phyloP scores from a whole-genome alignment of 2,888 invertebrate species.

The Empis livida region DNA sequence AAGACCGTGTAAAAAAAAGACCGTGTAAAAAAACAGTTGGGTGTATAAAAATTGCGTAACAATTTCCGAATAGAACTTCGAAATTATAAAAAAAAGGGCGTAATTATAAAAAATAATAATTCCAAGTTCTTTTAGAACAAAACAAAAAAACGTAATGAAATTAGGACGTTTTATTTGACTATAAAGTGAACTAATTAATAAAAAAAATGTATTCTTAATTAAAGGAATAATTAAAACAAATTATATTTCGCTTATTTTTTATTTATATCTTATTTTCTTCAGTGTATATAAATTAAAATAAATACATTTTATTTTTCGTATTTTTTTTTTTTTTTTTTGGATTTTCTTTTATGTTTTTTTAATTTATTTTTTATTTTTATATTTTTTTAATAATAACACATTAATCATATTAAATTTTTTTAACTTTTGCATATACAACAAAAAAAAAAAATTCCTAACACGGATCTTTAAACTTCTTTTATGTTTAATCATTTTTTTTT shows the following conservation, averaged over 20 bases:
- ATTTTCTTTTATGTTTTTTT: background rate
- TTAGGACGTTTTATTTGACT: too few relatives aligned
- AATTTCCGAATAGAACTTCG: too few relatives aligned
- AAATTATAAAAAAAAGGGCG: too few relatives aligned
- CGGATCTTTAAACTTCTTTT: background rate
- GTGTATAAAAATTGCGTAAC: too few relatives aligned
- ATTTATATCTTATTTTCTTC: slow-evolving; percentile 32
- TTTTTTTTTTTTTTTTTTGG: background rate
- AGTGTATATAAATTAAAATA: slow-evolving; percentile 36
- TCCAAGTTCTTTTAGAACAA: too few relatives aligned
- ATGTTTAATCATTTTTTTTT: background rate
- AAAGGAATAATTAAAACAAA: too few relatives aligned
- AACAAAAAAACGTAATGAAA: too few relatives aligned
- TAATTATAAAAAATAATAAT: too few relatives aligned
- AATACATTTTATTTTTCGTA: slow-evolving; percentile 16
- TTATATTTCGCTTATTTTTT: slow-evolving; percentile 18
- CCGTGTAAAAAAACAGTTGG: too few relatives aligned
- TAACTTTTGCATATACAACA: background rate
- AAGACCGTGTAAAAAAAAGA: too few relatives aligned
- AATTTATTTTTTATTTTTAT: background rate
- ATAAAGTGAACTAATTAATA: too few relatives aligned
- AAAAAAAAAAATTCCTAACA: background rate
- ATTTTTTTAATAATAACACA: background rate
- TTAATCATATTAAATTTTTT: background rate
- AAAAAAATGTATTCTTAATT: too few relatives aligned